Conservation (phyloP, 2,888 invertebrate species). For the Alloscopus bannaensis region DNA sequence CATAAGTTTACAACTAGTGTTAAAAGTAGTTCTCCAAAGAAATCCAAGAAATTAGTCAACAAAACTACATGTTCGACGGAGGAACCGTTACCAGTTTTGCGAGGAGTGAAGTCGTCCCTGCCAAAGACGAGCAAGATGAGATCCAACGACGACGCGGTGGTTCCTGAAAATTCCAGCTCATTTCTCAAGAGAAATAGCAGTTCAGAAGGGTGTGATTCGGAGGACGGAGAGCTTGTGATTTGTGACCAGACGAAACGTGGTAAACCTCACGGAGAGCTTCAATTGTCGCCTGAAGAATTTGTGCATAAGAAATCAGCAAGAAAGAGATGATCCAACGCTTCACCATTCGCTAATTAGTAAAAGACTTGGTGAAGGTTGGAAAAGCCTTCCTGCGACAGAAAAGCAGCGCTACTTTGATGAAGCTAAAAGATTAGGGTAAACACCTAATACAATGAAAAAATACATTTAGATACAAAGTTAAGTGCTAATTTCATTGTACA, state of each 20-base stretch:
- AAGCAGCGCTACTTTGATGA: conserved; percentile 64
- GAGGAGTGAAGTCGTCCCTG: conserved; percentile 20
- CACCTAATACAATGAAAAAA: background rate
- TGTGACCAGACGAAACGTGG: conserved; percentile 21
- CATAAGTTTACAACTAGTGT: conserved; percentile 45
- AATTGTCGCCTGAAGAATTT: conserved; percentile 39
- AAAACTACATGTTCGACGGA: conserved; percentile 35
- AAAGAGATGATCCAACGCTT: conserved; percentile 56
- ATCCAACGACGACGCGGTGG: conserved; percentile 48
- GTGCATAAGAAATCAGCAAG: conserved; percentile 41
- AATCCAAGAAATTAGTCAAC: conserved; percentile 58
- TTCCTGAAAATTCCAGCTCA: conserved; percentile 43
- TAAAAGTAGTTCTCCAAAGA: conserved; percentile 44
- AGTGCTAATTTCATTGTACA: background rate
- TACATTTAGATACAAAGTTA: background rate
- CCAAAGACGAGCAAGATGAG: conserved; percentile 27
- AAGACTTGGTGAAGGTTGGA: conserved; percentile 64
- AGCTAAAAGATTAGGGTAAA: conserved; percentile 62
- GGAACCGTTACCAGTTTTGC: conserved; percentile 29
- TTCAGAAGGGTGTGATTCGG: conserved; percentile 52
- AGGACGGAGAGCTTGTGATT: conserved; percentile 48
- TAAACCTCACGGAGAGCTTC: conserved; percentile 24
- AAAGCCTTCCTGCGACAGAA: conserved; percentile 51
- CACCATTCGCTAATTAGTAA: conserved; percentile 67
- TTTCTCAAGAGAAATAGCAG: conserved; percentile 47